Base-by-base conservation (phyloP, 2,888 invertebrate species). In the Halocaridina rubra region DNA sequence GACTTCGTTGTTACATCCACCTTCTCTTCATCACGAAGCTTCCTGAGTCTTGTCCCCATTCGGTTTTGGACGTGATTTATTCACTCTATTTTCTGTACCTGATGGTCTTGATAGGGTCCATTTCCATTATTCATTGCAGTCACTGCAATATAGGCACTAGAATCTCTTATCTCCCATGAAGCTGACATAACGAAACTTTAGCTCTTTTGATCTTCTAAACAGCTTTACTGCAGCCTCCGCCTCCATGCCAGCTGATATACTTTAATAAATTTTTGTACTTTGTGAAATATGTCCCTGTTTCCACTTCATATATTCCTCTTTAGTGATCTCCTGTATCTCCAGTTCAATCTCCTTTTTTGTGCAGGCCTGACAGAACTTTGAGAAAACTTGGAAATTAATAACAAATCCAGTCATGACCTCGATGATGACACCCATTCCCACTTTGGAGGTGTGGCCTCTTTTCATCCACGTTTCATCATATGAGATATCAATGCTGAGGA, bases 161-260 rank as follows among this genome's bases (percentile, higher is more conserved):
- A 79, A 64, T 67, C 79, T 0, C 79, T 67, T n/a, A 24, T 79
- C 67, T 19, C 79, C 67, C 30, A 79, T 46, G 24, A 67, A 79
- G 13, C 27, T 24, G 0, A 24, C 33, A 29, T 33, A 79, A 1
- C 79, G 22, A 24, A 79, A 24, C 3, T 27, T 19, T 16, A 24
- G 24, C 3, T 67, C 16, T 33, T n/a, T 19, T 2, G 64, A 8
- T 8, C 79, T 4, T 2, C 4, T n/a, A 61, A 61, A 80, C 5
- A 69, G 46, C 16, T 69, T 30, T 30, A 39, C 29, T 5, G 53
- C 79, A 19, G 27, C 46, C 33, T 80, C 79, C 32, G 79, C 69
- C 29, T 80, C 79, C 79, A 53, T 80, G n/a, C 39, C 71, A 3
- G 69, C 78, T 2, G 78, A 3, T 30, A 13, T 80, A 2, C 69